Base-by-base conservation (phyloP, 2,888 invertebrate species). In the Frankliniella intonsa region DNA sequence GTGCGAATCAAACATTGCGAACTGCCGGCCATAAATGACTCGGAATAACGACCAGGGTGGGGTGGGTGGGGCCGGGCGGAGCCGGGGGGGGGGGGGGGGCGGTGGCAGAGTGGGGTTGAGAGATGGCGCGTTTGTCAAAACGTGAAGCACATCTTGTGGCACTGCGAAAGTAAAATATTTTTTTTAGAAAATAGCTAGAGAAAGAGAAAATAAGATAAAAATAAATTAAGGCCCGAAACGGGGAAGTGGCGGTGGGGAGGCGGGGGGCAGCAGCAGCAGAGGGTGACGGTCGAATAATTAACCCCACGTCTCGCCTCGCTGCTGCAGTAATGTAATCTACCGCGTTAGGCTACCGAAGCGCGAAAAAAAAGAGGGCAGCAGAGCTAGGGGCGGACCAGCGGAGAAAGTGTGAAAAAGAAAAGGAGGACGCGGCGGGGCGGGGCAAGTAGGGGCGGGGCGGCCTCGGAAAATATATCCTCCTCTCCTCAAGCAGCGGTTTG, bases 1-100 rank as follows among this genome's bases (percentile, higher is more conserved):
- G 62, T 62, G 62, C 69, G 69, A 76, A 76, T 76, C 69, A n/a
- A 76, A 76, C 69, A 76, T 25, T 9, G 69, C 69, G 69, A 22
- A 76, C 69, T 76, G 69, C 69, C 69, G 69, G 69, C 11, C 22
- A 25, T 22, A 22, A 76, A 76, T 25, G 69, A 62, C 62, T 14
- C 22, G 69, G 22, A 19, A 69, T 22, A 11, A 22, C 22, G 25
- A 55, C 38, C 38, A 38, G 38, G 38, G 38, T 5, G 38, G 38
- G 3, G 38, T 8, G 1, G 55, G 9, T 2, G 17, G 55, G 9
- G 17, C 51, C 51, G 14, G 14, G 14, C 9, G 14, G 14, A 51
- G 14, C 14, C 17, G 1, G 55, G 9, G 55, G 17, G 55, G 9
- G 17, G 55, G 2, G 55, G 55, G 55, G 17, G 3, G 55, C 17